Conservation (phyloP, 2,797 vertebrate genomes). For the Spinus olivaceus region DNA sequence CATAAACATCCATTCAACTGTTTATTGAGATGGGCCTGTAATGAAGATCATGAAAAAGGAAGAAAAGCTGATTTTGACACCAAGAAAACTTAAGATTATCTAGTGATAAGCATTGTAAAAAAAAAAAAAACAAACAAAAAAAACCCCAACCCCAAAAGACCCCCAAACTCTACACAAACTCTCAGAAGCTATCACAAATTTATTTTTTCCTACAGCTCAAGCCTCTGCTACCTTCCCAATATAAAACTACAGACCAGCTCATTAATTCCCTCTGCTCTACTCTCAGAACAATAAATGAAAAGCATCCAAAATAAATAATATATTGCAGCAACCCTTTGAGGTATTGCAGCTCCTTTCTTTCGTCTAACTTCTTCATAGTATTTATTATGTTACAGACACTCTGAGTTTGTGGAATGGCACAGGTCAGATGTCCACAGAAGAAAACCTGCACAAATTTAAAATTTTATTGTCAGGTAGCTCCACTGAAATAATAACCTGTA, state of each 20-base stretch:
- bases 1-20: conserved; percentile 4
- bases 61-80: not conserved
- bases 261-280: not conserved
- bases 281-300: not conserved
- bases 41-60: not conserved
- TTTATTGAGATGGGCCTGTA: not conserved
- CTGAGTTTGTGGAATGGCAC: not conserved
- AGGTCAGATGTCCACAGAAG: not conserved
- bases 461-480: not conserved
- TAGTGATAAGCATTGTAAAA: not conserved
- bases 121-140: not conserved
- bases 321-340: not conserved
- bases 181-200: not conserved
- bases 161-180: not conserved
- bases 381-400: not conserved
- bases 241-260: not conserved
- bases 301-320: not conserved
- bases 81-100: not conserved
- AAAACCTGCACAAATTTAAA: not conserved
- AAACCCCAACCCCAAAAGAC: not conserved
- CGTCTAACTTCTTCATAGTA: not conserved
- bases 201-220: not conserved
- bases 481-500: not conserved
- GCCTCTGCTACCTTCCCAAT: not conserved
- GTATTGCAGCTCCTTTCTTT: not conserved